These are phyloP conservation scores for Hirundichthys speculiger DNA, from an alignment of 2,113 vertebrate genomes.

Conservation along the genomic window DNA sequence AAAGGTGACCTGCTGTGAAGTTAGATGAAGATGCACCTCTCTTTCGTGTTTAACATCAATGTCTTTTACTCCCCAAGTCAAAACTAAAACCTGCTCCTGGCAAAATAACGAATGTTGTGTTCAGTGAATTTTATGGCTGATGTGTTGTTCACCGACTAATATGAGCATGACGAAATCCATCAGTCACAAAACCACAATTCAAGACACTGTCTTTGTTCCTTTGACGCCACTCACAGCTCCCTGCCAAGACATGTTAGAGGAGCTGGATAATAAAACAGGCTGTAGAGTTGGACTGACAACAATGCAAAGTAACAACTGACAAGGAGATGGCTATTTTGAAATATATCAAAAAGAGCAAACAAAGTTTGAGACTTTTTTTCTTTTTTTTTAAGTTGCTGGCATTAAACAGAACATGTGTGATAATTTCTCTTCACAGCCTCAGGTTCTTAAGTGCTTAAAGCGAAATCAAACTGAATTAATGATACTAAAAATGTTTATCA, in stretches of 20 bases:
- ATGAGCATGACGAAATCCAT: conserved; percentile 4
- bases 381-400: neutral
- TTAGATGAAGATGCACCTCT: neutral
- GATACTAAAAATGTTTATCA: no score
- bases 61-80: neutral
- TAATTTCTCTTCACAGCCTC: no score
- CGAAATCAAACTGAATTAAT: no score
- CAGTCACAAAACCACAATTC: conserved; percentile 16
- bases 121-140: neutral
- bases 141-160: no score
- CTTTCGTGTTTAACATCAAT: neutral
- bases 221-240: neutral
- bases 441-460: no score
- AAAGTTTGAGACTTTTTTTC: no score
- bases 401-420: no score
- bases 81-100: neutral
- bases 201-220: conserved; percentile 16
- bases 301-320: conserved; percentile 9
- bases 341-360: no score
- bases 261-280: conserved; percentile 29
- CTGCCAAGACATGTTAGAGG: conserved; percentile 5
- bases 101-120: neutral
- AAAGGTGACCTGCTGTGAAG: no score
- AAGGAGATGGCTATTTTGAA: no score
- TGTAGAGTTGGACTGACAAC: conserved; percentile 4